A percentile compares a stretch with the other conserved stretches of the same genome.
phyloP scores from a whole-genome alignment of 2,888 invertebrate species.

The Charanyca ferruginea region DNA sequence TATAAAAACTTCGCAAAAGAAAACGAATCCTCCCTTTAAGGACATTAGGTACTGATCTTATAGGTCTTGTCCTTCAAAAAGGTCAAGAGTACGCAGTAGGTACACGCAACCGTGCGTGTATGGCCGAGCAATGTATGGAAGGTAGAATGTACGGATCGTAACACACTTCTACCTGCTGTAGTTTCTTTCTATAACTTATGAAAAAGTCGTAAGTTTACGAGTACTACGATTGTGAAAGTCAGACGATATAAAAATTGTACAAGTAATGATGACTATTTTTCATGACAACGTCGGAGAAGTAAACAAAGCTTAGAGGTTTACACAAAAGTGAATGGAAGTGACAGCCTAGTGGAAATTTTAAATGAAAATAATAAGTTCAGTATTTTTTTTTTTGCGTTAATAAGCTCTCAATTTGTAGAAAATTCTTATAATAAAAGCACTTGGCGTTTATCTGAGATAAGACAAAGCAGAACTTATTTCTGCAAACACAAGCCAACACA shows the following conservation, averaged over 20 bases:
- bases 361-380: too few relatives aligned
- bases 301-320: slow-evolving; percentile 16
- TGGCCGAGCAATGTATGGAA: not conserved
- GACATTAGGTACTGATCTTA: not conserved
- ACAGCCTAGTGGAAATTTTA: not conserved
- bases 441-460: too few relatives aligned
- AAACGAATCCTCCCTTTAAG: too few relatives aligned
- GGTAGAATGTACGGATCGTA: not conserved
- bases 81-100: not conserved
- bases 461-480: too few relatives aligned
- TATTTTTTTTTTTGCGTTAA: too few relatives aligned
- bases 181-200: too few relatives aligned
- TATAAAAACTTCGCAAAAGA: not conserved
- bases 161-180: too few relatives aligned
- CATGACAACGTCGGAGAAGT: not conserved
- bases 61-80: slow-evolving; percentile 12
- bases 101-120: not conserved
- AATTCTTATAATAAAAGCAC: too few relatives aligned
- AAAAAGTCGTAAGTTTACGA: not conserved
- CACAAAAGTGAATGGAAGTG: slow-evolving; percentile 6
- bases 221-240: not conserved
- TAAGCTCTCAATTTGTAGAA: too few relatives aligned
- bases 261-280: slow-evolving; percentile 1
- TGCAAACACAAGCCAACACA: too few relatives aligned
- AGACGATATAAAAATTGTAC: slow-evolving; percentile 16